Conservation (phyloP, 92 coral and sea anemone species). For the Isaurus tuberculatus region DNA sequence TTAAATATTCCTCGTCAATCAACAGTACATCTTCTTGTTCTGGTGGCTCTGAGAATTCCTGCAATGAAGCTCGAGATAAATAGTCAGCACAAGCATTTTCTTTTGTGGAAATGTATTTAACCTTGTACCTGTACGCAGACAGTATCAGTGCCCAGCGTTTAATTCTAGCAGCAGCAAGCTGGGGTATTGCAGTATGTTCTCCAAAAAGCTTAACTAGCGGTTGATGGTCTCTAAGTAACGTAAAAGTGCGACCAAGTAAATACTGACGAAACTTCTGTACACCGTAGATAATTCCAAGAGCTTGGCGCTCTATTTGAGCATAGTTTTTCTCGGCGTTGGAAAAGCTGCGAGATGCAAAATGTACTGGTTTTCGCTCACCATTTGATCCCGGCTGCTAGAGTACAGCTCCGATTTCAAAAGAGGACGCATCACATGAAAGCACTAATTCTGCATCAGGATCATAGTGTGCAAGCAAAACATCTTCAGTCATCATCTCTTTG, state of each 20-base stretch:
- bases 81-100: constrained; percentile 59
- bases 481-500: constrained; percentile 36
- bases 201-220: constrained; percentile 41
- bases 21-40: constrained; percentile 42
- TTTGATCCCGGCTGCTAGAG: constrained; percentile 48
- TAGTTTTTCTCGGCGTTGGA: constrained; percentile 51
- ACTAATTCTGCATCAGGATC: constrained; percentile 55
- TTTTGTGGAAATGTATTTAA: constrained; percentile 47
- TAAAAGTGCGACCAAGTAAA: constrained; percentile 37
- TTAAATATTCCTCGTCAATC: constrained; percentile 10
- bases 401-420: constrained; percentile 51
- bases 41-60: constrained; percentile 6
- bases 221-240: constrained; percentile 36
- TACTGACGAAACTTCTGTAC: constrained; percentile 50
- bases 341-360: constrained; percentile 53
- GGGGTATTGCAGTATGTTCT: constrained; percentile 53
- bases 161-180: constrained; percentile 58
- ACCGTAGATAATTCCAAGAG: constrained; percentile 48
- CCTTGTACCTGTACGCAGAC: constrained; percentile 50
- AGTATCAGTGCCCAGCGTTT: constrained; percentile 55
- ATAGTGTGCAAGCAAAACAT: constrained; percentile 41
- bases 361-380: constrained; percentile 53
- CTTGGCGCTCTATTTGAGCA: constrained; percentile 55
- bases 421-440: constrained; percentile 60
- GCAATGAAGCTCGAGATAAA: constrained; percentile 54